Conservation (phyloP, 2,797 vertebrate genomes). For the Coluber constrictor region DNA sequence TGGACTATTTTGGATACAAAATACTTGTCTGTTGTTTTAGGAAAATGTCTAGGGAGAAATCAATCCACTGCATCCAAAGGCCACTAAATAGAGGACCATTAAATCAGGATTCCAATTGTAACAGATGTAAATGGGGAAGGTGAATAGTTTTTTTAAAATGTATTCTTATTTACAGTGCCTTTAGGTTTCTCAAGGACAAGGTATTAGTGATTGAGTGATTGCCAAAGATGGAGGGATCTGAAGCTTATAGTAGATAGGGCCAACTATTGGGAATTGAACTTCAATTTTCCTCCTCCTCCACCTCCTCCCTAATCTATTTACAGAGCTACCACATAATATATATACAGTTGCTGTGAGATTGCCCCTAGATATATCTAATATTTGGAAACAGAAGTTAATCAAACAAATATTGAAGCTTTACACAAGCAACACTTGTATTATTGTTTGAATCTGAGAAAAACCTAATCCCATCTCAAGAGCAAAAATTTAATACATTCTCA, state of each 20-base stretch:
- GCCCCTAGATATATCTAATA: not conserved
- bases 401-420: not conserved
- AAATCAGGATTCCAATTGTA: not conserved
- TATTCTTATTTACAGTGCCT: not conserved
- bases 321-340: not conserved
- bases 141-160: not conserved
- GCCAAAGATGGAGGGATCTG: not conserved
- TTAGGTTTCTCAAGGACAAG: not conserved
- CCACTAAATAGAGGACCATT: not conserved
- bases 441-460: not conserved
- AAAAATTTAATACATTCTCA: constrained; percentile 37
- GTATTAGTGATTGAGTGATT: not conserved
- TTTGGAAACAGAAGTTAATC: constrained; percentile 10
- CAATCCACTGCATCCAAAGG: not conserved
- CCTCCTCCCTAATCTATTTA: not conserved
- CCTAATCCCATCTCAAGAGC: not conserved
- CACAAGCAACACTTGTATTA: not conserved
- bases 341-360: not conserved
- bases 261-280: not conserved
- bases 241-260: not conserved
- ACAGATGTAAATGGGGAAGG: not conserved
- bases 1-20: not conserved
- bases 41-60: not conserved
- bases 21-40: not conserved
- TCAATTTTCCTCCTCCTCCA: not conserved